These are phyloP conservation scores for Platanista minor DNA, from an alignment of 2,113 vertebrate species.

Conservation along the genomic window DNA sequence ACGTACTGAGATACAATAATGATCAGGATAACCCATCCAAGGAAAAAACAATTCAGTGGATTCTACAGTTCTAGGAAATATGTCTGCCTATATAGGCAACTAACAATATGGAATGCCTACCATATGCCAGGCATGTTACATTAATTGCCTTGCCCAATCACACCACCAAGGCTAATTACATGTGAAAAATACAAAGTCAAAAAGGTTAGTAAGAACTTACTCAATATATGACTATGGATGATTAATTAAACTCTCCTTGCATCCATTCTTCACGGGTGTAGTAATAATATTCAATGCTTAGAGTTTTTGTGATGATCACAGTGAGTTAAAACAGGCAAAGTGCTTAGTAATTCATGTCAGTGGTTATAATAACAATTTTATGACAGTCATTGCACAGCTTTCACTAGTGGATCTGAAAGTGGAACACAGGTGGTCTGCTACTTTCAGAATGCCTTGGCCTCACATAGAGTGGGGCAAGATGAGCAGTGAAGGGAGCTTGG, in stretches of 20 bases:
- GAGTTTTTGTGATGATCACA: background rate
- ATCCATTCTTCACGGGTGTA: background rate
- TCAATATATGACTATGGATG: background rate
- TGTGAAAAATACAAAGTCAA: slow-evolving; percentile 18
- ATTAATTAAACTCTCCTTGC: slow-evolving; percentile 28
- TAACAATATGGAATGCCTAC: background rate
- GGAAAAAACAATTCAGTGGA: background rate
- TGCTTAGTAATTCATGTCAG: background rate
- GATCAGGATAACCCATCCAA: background rate
- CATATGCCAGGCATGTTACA: background rate
- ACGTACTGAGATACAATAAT: background rate
- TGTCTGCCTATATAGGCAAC: background rate
- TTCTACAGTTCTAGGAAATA: background rate
- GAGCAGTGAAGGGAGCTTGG: background rate
- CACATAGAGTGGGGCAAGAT: background rate
- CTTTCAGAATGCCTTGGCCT: background rate
- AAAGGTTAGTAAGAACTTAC: slow-evolving; percentile 17
- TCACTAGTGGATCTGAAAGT: background rate
- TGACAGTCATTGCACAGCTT: background rate
- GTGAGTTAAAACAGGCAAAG: background rate
- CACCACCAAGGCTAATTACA: slow-evolving; percentile 14
- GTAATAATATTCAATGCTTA: background rate
- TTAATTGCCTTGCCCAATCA: slow-evolving; percentile 41
- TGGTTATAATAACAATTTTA: background rate
- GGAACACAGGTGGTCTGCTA: background rate